Percentiles rank a stretch among this genome's conserved stretches.
phyloP scores from a whole-genome alignment of 2,113 vertebrate genomes.

The Rostratula benghalensis region DNA sequence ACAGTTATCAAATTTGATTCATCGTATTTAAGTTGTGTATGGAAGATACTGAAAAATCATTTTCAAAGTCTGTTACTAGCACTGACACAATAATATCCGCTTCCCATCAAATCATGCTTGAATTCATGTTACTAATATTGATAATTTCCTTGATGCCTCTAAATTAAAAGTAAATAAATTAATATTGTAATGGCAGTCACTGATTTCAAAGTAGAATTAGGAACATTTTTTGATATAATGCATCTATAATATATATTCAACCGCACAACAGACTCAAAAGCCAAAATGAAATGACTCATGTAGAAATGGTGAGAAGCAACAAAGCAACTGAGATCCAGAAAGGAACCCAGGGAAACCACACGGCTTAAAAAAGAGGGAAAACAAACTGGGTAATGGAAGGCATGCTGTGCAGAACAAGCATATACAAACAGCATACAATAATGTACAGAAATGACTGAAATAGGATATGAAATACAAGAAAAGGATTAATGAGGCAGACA shows the following conservation, averaged over 20 bases:
- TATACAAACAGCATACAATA: background rate
- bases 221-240: background rate
- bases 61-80: background rate
- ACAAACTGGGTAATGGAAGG: background rate
- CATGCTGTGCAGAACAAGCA: background rate
- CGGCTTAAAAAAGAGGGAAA: background rate
- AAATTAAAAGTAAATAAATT: background rate
- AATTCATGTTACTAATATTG: background rate
- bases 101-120: background rate
- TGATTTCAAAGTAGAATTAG: background rate
- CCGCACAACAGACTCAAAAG: background rate
- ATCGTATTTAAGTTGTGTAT: background rate
- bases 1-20: background rate
- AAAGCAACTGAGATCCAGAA: background rate
- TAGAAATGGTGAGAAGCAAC: slow-evolving; percentile 11
- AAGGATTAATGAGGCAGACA: background rate
- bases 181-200: background rate
- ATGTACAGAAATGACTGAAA: background rate
- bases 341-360: background rate
- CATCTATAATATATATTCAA: background rate
- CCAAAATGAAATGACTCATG: background rate
- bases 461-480: background rate
- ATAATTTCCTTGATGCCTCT: background rate
- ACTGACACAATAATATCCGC: background rate
- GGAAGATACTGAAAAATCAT: background rate